Conservation (phyloP, 2,797 vertebrate species). For the Melanotaenia trifasciata region DNA sequence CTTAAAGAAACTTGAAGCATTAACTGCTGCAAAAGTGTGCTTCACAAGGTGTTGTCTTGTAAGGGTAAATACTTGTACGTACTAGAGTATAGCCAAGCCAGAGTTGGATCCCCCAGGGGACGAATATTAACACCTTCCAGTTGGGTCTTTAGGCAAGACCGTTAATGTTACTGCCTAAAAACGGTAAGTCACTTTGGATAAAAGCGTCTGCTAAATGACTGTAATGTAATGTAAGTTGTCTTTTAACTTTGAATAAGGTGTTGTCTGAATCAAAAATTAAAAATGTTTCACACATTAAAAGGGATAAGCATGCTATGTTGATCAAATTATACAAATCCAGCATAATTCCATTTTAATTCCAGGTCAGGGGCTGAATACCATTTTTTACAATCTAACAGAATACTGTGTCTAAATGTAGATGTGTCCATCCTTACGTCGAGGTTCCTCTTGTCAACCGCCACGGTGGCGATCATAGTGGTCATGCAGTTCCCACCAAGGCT, state of each 20-base stretch:
- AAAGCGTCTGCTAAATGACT: too few relatives aligned
- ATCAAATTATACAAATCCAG: background rate
- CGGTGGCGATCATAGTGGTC: slow-evolving; percentile 96
- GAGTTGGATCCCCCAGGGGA: too few relatives aligned
- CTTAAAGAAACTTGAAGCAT: background rate
- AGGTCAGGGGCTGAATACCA: background rate
- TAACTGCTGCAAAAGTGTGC: background rate
- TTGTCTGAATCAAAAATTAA: background rate
- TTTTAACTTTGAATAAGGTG: background rate
- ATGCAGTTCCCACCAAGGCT: slow-evolving; percentile 97
- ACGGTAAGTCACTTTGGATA: too few relatives aligned
- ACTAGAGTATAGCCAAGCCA: too few relatives aligned
- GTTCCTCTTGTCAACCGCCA: slow-evolving; percentile 91
- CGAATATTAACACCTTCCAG: too few relatives aligned
- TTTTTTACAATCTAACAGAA: background rate
- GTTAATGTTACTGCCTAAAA: too few relatives aligned
- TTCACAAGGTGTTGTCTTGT: too few relatives aligned
- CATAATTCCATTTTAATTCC: background rate
- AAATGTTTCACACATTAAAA: too few relatives aligned
- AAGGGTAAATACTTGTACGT: too few relatives aligned
- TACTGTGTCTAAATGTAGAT: background rate
- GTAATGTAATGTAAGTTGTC: too few relatives aligned
- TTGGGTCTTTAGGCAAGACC: too few relatives aligned
- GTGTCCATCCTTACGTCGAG: slow-evolving; percentile 83
- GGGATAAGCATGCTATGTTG: background rate